Evolutionary conservation across 2,797 vertebrate species (phyloP), one percentile per base, ranked within the genome.

Genomic region (Hapalemur alaotrensis): DNA sequence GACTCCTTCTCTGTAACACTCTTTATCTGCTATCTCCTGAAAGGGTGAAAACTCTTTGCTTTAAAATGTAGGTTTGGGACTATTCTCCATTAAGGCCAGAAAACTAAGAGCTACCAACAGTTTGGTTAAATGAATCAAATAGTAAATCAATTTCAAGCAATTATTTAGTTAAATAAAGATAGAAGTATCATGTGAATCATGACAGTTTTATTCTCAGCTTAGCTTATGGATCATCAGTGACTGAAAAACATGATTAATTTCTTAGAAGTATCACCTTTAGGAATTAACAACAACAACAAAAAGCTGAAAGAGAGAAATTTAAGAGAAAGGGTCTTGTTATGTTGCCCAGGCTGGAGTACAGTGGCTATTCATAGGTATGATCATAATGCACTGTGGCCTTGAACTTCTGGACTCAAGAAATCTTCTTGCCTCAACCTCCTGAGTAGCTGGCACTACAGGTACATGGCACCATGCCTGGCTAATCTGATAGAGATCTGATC

Each of bases 141-240:
- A 54, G 57, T 85, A 93, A 95, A 38, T 75, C 20, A 61, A 69
- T 22, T 69, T 72, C 73, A 95, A 96, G 48, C 52, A 35, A 67
- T 95, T 81, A 86, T n/a, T 91, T 57, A 84, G 67, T 59, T 75
- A 80, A 78, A 94, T 61, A 86, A 89, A 86, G 32, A 91, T 7
- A 93, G 80, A 93, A 79, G 94, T 89, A 78, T 25, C 54, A 65
- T 48, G 20, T 65, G 50, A 95, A 38, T 69, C 32, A 48, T 23
- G 18, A 43, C 30, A 95, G 54, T 93, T 94, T 87, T 70, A 95
- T 78, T 48, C 72, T 93, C n/a, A 89, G 25, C 89, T 79, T 87
- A 89, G 61, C 50, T 82, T 96, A 94, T 17, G 30, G 41, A 61
- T 89, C 35, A 72, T 70, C 17, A 94, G 6, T 84, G 25, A 67